Conservation (phyloP, 2,797 vertebrate genomes). For the Rhincodon typus region DNA sequence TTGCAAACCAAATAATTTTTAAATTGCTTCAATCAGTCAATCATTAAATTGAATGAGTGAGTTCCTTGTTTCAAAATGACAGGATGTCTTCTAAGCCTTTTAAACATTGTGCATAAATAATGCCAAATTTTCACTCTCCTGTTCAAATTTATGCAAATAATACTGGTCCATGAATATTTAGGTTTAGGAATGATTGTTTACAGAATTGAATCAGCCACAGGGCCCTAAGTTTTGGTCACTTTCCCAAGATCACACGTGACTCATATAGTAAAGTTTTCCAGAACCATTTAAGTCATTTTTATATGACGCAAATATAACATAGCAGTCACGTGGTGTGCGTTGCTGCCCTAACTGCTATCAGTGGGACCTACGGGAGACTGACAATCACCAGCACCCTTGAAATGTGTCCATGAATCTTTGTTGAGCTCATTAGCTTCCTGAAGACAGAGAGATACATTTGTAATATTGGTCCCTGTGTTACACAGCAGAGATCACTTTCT, state of each 20-base stretch:
- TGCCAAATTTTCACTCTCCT: neutral
- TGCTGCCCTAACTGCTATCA: neutral
- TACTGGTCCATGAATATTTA: neutral
- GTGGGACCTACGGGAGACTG: neutral
- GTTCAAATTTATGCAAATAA: neutral
- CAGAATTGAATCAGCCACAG: neutral
- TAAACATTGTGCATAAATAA: neutral
- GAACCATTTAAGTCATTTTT: neutral
- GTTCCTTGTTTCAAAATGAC: neutral
- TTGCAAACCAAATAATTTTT: neutral
- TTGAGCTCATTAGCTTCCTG: neutral
- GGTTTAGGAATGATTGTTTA: neutral
- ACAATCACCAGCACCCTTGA: neutral
- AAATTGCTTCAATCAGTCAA: neutral
- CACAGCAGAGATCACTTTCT: neutral
- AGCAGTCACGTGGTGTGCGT: neutral
- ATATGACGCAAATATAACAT: neutral
- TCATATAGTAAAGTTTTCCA: neutral
- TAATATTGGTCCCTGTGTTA: neutral
- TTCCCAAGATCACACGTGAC: neutral
- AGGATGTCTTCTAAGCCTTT: neutral
- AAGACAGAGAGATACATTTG: neutral
- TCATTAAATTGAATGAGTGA: neutral
- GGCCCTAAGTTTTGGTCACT: neutral
- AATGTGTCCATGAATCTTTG: neutral